Conservation (phyloP, 2,888 invertebrate species). For the Allygus modestus region DNA sequence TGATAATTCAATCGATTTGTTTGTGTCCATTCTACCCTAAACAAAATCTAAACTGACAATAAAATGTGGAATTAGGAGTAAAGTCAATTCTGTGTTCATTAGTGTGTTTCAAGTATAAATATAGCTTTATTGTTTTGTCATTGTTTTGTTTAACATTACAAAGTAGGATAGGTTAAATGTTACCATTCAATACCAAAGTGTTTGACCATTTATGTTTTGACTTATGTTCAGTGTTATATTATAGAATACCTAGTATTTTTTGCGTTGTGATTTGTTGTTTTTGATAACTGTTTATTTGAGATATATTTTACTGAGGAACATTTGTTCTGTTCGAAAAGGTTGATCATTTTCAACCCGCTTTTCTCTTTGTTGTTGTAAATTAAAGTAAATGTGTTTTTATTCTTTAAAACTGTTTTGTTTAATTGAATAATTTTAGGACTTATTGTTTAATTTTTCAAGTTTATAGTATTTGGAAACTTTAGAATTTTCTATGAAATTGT, state of each 20-base stretch:
- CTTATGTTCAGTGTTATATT: not conserved
- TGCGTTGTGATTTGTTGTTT: too few relatives aligned
- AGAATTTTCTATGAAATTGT: slow-evolving; percentile 19
- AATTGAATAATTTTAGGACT: not conserved
- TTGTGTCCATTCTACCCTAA: too few relatives aligned
- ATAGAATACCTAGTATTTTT: not conserved
- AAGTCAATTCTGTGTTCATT: slow-evolving; percentile 52
- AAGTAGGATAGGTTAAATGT: not conserved
- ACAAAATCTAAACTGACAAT: not conserved
- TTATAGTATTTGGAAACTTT: not conserved
- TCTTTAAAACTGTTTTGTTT: too few relatives aligned
- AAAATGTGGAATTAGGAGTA: not conserved
- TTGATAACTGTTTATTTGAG: too few relatives aligned
- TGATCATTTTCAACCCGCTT: too few relatives aligned
- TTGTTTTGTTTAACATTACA: not conserved
- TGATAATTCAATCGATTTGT: too few relatives aligned
- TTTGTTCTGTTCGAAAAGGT: too few relatives aligned
- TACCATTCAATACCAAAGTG: slow-evolving; percentile 26
- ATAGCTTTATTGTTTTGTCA: not conserved
- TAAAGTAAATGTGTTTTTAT: too few relatives aligned
- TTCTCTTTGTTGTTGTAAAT: too few relatives aligned
- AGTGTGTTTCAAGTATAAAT: slow-evolving; percentile 15
- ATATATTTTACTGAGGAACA: too few relatives aligned
- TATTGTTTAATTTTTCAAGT: not conserved
- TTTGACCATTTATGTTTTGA: slow-evolving; percentile 5